Conservation (phyloP, 2,797 vertebrate species). For the Momotus momota region DNA sequence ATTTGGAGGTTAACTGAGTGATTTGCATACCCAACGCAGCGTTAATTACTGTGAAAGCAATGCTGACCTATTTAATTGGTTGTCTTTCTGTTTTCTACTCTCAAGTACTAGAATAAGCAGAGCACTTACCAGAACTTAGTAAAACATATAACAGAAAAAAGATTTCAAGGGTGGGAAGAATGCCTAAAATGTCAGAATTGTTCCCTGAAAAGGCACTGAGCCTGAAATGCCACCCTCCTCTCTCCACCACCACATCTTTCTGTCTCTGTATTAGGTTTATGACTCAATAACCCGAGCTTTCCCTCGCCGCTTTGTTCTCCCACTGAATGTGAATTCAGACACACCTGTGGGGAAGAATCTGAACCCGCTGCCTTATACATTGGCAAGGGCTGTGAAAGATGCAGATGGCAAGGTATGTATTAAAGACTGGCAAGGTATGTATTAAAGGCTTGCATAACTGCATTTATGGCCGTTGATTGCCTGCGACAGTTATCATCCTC, state of each 20-base stretch:
- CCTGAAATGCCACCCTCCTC: background rate
- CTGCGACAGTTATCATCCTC: background rate
- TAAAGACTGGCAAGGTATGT: slow-evolving; percentile 79
- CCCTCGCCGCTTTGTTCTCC: slow-evolving; percentile 91
- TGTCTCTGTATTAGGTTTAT: slow-evolving; percentile 78
- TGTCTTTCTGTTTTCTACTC: background rate
- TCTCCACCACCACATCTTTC: background rate
- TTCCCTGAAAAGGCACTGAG: background rate
- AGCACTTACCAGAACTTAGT: background rate
- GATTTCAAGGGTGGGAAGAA: background rate
- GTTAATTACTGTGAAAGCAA: background rate
- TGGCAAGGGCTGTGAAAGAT: slow-evolving; percentile 84
- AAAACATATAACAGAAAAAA: background rate
- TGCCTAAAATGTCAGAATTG: background rate
- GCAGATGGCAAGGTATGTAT: slow-evolving; percentile 81
- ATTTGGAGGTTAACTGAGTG: background rate
- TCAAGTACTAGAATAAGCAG: background rate
- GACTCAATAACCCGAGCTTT: slow-evolving; percentile 74
- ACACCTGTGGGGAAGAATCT: slow-evolving; percentile 82
- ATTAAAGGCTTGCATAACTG: background rate
- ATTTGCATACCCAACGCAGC: background rate
- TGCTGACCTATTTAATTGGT: background rate
- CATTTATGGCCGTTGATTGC: background rate
- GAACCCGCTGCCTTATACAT: slow-evolving; percentile 81
- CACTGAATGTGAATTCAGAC: slow-evolving; percentile 80